Base-by-base conservation (phyloP, 2,888 invertebrate species). In the Mythimna lalbum region DNA sequence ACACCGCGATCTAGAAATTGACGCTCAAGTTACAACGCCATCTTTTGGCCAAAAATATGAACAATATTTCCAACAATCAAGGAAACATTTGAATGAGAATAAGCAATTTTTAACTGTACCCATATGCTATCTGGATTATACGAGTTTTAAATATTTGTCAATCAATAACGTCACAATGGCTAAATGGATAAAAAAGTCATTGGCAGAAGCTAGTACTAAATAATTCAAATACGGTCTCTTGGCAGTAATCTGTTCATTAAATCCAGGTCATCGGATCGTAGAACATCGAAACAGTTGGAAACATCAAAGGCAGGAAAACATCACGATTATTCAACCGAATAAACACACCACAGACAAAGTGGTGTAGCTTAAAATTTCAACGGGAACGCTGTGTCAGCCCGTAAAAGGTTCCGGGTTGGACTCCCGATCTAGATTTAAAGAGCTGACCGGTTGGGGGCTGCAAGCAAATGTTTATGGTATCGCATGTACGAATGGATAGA, bases 371-470 rank as follows among this genome's bases (percentile, higher is more conserved):
- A 82, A 86, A 83, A 80, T 83, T 80, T 84, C 80, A 85, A 78
- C 79, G 43, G 73, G 49, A 79, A 74, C 74, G 83, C 83, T 80
- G 78, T 76, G 85, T 88, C 88, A 88, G 87, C 76, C 78, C 81
- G 81, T 87, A 86, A 88, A 85, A 81, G 82, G 85, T 80, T 83
- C 83, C 76, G 78, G 82, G 82, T 79, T 83, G 65, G 78, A 84
- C 76, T 81, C 73, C 79, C 80, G 78, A 80, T 86, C 84, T 84
- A 86, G 85, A 87, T 87, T 87, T 87, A 87, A 86, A 87, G 87
- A 85, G 85, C 82, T 86, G 87, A 85, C 82, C 86, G 86, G 84
- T 83, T 69, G 70, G 80, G 78, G 79, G 74, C 53, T 78, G 81
- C 79, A 85, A 85, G 81, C 87, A 86, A 87, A 87, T 87, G 87